phyloP scores from a whole-genome alignment of 2,797 vertebrate genomes.

The Enoplosus armatus region DNA sequence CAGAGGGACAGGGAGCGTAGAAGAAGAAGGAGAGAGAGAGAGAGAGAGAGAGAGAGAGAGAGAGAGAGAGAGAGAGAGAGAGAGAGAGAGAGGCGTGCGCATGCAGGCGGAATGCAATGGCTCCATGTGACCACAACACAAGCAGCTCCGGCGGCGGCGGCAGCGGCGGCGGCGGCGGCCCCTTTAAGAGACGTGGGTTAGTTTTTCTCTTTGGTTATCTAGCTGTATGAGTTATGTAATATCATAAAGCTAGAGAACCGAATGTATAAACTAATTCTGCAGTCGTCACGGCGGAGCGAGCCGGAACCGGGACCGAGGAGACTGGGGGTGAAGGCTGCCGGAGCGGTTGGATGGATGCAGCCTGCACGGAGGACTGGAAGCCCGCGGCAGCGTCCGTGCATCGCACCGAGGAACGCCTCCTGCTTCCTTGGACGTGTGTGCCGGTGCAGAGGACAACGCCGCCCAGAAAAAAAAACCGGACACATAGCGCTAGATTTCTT shows the following conservation, averaged over 20 bases:
- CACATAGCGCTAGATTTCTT: conserved; percentile 45
- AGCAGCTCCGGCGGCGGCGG: conserved; percentile 77
- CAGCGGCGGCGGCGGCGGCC: conserved; percentile 76
- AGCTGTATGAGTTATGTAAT: conserved; percentile 98
- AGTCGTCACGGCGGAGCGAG: conserved; percentile 80
- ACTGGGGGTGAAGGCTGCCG: conserved; percentile 15
- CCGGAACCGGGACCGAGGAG: conserved; percentile 62
- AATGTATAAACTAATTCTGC: conserved; percentile 93
- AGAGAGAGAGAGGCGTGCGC: conserved; percentile 66
- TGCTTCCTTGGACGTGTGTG: conserved; percentile 53
- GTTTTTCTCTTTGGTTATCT: conserved; percentile 99
- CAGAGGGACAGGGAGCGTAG: background rate
- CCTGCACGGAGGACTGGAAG: conserved; percentile 66
- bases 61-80: conserved; percentile 52
- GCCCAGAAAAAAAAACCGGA: conserved; percentile 29
- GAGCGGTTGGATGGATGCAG: conserved; percentile 71
- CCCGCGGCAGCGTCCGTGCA: conserved; percentile 67
- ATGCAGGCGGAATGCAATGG: conserved; percentile 80
- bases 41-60: conserved; percentile 50
- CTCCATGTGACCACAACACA: conserved; percentile 89
- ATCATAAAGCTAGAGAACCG: conserved; percentile 99
- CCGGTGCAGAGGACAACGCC: conserved; percentile 41
- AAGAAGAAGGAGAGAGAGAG: conserved; percentile 4
- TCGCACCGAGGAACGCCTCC: conserved; percentile 67
- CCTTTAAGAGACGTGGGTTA: conserved; percentile 91